Percentiles rank a stretch among this genome's conserved stretches.
phyloP scores from a whole-genome alignment of 2,797 vertebrate species.

The Carcharodon carcharias region DNA sequence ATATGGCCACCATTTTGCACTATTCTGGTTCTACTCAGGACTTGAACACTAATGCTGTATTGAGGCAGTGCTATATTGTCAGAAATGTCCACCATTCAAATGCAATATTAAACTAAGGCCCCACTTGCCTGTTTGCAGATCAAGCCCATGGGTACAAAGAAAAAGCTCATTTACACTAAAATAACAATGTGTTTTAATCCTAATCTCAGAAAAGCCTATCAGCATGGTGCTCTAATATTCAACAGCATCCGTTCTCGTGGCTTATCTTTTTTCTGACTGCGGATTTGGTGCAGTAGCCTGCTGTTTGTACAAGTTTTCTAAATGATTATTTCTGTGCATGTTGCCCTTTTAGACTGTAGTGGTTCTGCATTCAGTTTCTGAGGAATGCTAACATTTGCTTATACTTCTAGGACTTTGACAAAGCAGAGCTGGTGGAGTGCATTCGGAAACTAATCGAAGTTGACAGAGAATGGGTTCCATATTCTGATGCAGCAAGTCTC shows the following conservation, averaged over 20 bases:
- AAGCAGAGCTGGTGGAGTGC: constrained; percentile 68
- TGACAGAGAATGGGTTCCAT: constrained; percentile 80
- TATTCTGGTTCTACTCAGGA: background rate
- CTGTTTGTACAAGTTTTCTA: background rate
- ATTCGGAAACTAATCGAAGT: constrained; percentile 72
- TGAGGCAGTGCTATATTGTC: background rate
- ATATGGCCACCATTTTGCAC: background rate
- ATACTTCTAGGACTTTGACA: constrained; percentile 65
- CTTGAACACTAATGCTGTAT: background rate
- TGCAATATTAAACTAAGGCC: background rate
- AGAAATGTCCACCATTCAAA: background rate
- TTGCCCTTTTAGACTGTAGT: background rate
- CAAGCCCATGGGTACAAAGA: background rate
- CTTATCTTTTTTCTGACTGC: background rate
- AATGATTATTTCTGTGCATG: background rate
- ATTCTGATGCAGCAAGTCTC: constrained; percentile 64
- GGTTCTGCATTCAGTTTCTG: background rate
- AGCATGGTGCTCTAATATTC: background rate
- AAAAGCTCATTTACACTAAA: background rate
- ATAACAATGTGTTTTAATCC: background rate
- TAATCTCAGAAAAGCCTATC: background rate
- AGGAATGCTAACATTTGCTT: background rate
- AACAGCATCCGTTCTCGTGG: background rate
- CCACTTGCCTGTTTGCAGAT: background rate
- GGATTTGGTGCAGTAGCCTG: background rate